phyloP scores from a whole-genome alignment of 1,140 invertebrate genomes.

The Pantala flavescens region DNA sequence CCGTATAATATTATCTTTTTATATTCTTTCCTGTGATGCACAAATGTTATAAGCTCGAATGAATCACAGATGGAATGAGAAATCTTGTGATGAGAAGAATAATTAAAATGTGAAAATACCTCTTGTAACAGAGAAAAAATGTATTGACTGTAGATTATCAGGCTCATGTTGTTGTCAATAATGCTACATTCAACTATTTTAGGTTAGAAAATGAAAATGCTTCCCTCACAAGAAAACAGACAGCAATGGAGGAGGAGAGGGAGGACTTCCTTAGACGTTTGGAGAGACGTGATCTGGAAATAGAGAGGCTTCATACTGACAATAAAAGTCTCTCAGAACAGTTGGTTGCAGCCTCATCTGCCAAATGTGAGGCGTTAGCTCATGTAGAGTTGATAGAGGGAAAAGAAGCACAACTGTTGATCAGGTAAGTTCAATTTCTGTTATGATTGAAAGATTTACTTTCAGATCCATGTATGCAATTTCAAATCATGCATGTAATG shows the following conservation, averaged over 20 bases:
- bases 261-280: conserved; percentile 56
- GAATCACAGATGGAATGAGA: too few species aligned
- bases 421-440: conserved; percentile 38
- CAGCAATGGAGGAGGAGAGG: conserved; percentile 55
- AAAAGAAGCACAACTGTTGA: conserved; percentile 63
- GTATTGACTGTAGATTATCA: too few species aligned
- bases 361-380: conserved; percentile 73
- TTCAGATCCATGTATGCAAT: not conserved
- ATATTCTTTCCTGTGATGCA: too few species aligned
- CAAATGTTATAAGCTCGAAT: too few species aligned
- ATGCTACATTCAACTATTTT: too few species aligned
- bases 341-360: conserved; percentile 52
- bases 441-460: conserved; percentile 12
- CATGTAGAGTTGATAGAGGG: conserved; percentile 68
- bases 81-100: too few species aligned
- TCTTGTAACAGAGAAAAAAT: too few species aligned
- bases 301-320: conserved; percentile 54
- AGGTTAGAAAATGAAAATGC: conserved; percentile 43
- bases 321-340: conserved; percentile 51
- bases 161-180: too few species aligned
- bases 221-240: conserved; percentile 45
- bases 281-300: conserved; percentile 54
- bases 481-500: not conserved
- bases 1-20: too few species aligned
- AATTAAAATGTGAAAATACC: too few species aligned